These are phyloP conservation scores for Siniperca scherzeri DNA, from an alignment of 2,797 vertebrate genomes.

Conservation along the genomic window DNA sequence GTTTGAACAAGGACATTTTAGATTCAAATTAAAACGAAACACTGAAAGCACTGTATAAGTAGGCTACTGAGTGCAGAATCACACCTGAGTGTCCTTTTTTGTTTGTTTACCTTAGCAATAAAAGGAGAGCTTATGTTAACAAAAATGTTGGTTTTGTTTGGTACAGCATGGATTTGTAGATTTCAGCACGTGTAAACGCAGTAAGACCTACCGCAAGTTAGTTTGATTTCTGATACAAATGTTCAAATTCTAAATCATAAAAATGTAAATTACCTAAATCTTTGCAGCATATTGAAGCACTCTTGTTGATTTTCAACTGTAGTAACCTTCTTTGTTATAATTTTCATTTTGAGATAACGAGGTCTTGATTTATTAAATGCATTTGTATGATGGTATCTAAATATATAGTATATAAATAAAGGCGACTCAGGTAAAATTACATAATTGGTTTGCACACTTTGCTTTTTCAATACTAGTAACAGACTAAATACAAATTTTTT, in stretches of 20 bases:
- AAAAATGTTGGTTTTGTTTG: neutral
- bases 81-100: constrained; percentile 18
- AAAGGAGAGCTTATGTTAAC: constrained; percentile 2
- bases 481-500: too few species aligned
- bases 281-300: neutral
- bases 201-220: neutral
- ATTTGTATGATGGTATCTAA: constrained; percentile 20
- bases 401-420: constrained; percentile 46
- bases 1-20: neutral
- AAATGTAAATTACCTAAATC: neutral
- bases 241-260: constrained; percentile 4
- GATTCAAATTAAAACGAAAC: neutral
- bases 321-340: constrained; percentile 9
- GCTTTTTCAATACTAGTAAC: neutral
- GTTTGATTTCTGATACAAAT: neutral
- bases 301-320: constrained; percentile 9
- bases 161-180: constrained; percentile 1
- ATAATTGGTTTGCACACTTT: neutral
- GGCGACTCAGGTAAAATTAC: neutral
- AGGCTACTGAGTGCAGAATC: neutral
- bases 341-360: neutral
- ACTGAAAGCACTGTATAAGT: constrained; percentile 27
- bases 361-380: neutral
- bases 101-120: constrained; percentile 15
- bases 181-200: constrained; percentile 1